Base-by-base conservation (phyloP, 2,113 vertebrate species). In the Jaculus jaculus region DNA sequence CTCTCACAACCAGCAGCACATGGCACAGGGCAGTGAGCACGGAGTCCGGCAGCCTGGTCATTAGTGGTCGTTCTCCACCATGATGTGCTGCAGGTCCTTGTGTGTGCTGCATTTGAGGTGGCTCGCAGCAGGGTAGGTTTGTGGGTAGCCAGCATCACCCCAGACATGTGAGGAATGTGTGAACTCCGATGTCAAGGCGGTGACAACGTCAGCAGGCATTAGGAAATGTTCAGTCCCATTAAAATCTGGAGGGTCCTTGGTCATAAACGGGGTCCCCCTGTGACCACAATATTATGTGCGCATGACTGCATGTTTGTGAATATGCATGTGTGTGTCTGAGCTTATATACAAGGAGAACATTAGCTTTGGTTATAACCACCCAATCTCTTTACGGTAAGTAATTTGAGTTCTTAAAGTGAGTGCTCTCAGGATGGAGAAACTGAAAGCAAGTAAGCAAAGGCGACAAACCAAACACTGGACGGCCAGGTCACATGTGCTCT, bases 341-440 rank as follows among this genome's bases (percentile, higher is more conserved):
- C 4, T 30, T 72, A 42, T 42, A 17, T 21, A 13, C 12, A 23
- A 65, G 10, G 47, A 32, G 28, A 21, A 2, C 23, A 34, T 5
- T 37, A 77, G 94, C 69, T 96, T 92, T 95, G 92, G 51, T 72
- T 79, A 91, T 90, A 84, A 79, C 89, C 82, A 85, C 42, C 78
- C 63, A 86, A 72, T 72, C 71, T 93, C 89, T 87, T 71, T 24
- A 4, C 80, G 81, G 54, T 87, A 82, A 78, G 87, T 88, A 87
- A 92, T 82, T 89, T 89, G 60, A 92, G 39, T 95, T 85, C 95
- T 96, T 95, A 95, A 97, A 90, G 92, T 79, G 89, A 73, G 11
- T 89, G 63, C 90, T 96, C 58, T 95, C 88, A 13, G 3, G 28
- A 81, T 63, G 88, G 82, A 80, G 4, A 80, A 83, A 87, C 74